Percentiles rank a stretch among this genome's conserved stretches.
phyloP scores from a whole-genome alignment of 2,797 vertebrate species.

The Coluber constrictor region DNA sequence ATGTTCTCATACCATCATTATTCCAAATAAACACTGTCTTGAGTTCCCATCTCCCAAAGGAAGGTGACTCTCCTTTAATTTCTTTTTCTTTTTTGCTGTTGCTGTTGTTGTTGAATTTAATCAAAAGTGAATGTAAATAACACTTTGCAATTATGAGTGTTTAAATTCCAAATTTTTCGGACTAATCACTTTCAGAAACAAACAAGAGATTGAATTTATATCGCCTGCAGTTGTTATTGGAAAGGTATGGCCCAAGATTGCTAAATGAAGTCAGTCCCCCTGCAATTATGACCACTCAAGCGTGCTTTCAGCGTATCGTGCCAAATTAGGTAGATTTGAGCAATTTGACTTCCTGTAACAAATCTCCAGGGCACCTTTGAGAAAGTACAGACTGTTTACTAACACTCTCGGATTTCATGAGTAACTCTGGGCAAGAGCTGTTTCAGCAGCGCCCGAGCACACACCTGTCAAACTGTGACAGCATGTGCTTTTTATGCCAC shows the following conservation, averaged over 20 bases:
- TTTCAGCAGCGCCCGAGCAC: slow-evolving; percentile 57
- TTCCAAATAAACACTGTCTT: slow-evolving; percentile 33
- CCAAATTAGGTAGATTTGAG: slow-evolving; percentile 86
- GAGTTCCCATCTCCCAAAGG: slow-evolving; percentile 31
- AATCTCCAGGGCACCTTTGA: slow-evolving; percentile 81
- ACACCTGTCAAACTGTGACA: slow-evolving; percentile 78
- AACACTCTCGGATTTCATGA: slow-evolving; percentile 81
- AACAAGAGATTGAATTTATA: slow-evolving; percentile 75
- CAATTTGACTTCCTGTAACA: slow-evolving; percentile 84
- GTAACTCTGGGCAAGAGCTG: slow-evolving; percentile 52
- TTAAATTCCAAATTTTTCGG: slow-evolving; percentile 74
- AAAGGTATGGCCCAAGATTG: slow-evolving; percentile 77
- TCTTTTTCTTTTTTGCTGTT: slow-evolving; percentile 41
- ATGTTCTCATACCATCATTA: neutral
- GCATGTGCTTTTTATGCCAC: slow-evolving; percentile 44
- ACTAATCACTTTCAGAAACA: slow-evolving; percentile 80
- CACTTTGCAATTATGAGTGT: slow-evolving; percentile 70
- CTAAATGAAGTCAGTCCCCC: slow-evolving; percentile 74
- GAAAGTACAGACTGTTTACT: slow-evolving; percentile 88
- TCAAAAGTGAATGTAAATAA: slow-evolving; percentile 73
- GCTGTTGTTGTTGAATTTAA: slow-evolving; percentile 64
- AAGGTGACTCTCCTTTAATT: slow-evolving; percentile 34
- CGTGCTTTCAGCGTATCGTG: slow-evolving; percentile 76
- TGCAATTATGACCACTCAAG: slow-evolving; percentile 84
- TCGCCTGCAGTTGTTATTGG: slow-evolving; percentile 78